Conservation (phyloP, 1,140 invertebrate genomes). For the Piezodorus guildinii region DNA sequence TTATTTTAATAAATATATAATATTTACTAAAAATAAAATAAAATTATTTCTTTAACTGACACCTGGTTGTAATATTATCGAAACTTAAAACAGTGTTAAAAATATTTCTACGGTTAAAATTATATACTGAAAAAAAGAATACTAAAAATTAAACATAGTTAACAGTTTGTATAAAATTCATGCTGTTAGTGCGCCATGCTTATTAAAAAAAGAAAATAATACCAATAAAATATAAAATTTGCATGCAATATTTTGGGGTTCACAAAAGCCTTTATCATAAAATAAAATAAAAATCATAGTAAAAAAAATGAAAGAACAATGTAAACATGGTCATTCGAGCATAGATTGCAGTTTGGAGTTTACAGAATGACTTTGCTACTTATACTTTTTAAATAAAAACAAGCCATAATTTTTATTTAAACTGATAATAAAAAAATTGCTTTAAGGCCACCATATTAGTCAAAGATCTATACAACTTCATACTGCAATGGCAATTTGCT, state of each 20-base stretch:
- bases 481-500: neutral
- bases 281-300: neutral
- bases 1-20: too few species aligned
- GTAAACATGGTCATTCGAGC: slow-evolving; percentile 18
- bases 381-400: neutral
- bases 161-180: neutral
- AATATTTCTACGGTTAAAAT: neutral
- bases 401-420: too few species aligned
- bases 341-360: slow-evolving; percentile 1
- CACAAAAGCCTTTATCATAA: slow-evolving; percentile 2
- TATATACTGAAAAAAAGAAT: neutral
- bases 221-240: slow-evolving; percentile 19
- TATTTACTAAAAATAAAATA: too few species aligned
- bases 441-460: too few species aligned
- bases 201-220: slow-evolving; percentile 15
- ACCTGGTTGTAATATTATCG: neutral
- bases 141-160: slow-evolving; percentile 17
- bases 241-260: slow-evolving; percentile 17
- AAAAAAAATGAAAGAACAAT: neutral
- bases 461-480: neutral
- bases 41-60: too few species aligned
- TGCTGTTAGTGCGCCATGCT: slow-evolving; percentile 4
- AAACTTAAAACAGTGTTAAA: neutral
- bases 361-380: neutral
- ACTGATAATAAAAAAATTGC: too few species aligned